phyloP scores from a whole-genome alignment of 2,113 vertebrate species.

The Dolichotis patagonum region DNA sequence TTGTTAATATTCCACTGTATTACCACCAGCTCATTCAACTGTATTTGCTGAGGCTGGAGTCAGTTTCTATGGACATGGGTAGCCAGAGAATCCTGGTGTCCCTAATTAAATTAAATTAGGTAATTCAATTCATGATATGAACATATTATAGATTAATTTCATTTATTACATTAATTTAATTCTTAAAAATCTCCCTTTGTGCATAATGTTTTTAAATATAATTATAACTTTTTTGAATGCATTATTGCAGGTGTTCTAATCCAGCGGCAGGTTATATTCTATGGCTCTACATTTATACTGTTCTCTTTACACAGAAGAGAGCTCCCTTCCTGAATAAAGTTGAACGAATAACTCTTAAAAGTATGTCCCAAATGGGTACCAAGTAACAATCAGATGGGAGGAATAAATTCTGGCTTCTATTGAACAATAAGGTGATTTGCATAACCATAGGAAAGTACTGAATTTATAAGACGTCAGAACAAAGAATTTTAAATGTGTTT shows the following conservation, averaged over 20 bases:
- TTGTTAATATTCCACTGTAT: not conserved
- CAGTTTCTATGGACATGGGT: not conserved
- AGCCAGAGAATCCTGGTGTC: accelerated
- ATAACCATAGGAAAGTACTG: not conserved
- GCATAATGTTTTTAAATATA: not conserved
- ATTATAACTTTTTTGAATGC: not conserved
- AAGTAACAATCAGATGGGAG: not conserved
- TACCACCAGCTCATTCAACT: not conserved
- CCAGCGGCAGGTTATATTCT: not conserved
- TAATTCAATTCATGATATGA: not conserved
- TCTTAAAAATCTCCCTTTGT: not conserved
- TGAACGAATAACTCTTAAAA: not conserved
- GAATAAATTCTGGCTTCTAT: not conserved
- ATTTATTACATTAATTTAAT: not conserved
- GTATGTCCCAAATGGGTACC: not conserved
- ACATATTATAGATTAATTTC: not conserved
- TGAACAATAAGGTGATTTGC: not conserved
- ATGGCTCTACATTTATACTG: not conserved
- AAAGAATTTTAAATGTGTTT: not conserved
- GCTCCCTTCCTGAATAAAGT: not conserved
- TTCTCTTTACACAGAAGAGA: not conserved
- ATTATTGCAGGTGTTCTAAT: not conserved
- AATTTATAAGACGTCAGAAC: not conserved
- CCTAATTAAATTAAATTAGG: not conserved
- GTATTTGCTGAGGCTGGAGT: not conserved